Base-by-base conservation (phyloP, 2,888 invertebrate species). In the Pseudanteris insignis region DNA sequence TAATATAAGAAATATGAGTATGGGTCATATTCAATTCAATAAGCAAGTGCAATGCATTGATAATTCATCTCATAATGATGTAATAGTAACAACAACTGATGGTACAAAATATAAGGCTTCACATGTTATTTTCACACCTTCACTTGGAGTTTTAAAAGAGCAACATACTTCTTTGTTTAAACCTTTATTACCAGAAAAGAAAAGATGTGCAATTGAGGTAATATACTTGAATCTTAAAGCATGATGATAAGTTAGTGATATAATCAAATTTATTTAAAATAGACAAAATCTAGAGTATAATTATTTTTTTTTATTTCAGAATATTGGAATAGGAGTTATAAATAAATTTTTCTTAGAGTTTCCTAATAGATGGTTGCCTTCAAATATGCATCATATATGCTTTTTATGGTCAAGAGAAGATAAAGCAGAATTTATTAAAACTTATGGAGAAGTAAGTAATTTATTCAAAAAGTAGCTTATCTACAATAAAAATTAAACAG, bases 311-410 rank as follows among this genome's bases (percentile, higher is more conserved):
- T 18, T 18, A 6, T 18, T 28, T 5, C 24, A 83, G 83, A 84
- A 83, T 47, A 77, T 90, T n/a, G 85, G 84, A 18, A 84, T 88
- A 65, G 88, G 88, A 13, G 82, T 86, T 7, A 83, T 88, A 1
- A 84, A 88, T 71, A 91, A 90, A 81, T 84, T 90, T 58, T 89
- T 86, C 74, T 80, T 90, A 1, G 85, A 86, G 71, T 91, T 89
- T 73, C 83, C 86, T 1, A 75, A 82, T 26, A 82, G 83, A 0
- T 89, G 89, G 87, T 89, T 89, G 89, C 83, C 81, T 15, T 69
- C 77, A 33, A 73, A 78, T 36, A 61, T 81, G 1, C 78, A 81
- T 7, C 83, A 82, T 32, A 83, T 88, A 67, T 80, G 81, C 15
- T 76, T 88, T 1, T 69, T 88, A 1, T 88, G 88, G 87, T 77